Conservation (phyloP, 2,113 vertebrate genomes). For the Prochilodus magdalenae region DNA sequence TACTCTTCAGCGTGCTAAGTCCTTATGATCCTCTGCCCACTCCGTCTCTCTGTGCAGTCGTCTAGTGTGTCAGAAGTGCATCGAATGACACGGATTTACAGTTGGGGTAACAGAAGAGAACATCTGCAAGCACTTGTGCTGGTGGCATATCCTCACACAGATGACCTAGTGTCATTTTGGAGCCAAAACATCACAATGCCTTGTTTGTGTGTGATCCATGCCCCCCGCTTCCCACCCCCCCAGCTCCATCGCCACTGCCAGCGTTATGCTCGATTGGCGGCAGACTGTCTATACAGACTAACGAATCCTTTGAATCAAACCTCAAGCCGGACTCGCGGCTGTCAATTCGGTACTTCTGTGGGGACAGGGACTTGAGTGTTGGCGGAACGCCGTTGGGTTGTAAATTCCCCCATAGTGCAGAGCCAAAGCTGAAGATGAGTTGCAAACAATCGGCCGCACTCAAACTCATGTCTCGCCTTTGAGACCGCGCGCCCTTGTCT, state of each 20-base stretch:
- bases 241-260: background rate
- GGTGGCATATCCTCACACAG: slow-evolving; percentile 29
- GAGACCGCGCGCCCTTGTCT: background rate
- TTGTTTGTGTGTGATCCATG: slow-evolving; percentile 42
- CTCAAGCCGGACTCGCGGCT: slow-evolving; percentile 11
- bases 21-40: background rate
- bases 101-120: slow-evolving; percentile 14
- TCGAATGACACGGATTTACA: slow-evolving; percentile 29
- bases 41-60: background rate
- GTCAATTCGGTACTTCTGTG: slow-evolving; percentile 23
- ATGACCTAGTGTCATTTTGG: slow-evolving; percentile 11
- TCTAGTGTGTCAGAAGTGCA: slow-evolving; percentile 1
- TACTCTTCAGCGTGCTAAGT: background rate
- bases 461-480: background rate
- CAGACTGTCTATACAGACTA: slow-evolving; percentile 46
- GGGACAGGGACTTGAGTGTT: slow-evolving; percentile 20
- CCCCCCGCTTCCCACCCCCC: no score
- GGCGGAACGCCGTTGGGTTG: background rate
- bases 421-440: slow-evolving; percentile 26
- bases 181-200: slow-evolving; percentile 35
- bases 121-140: slow-evolving; percentile 45
- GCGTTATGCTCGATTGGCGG: slow-evolving; percentile 37
- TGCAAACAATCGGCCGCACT: slow-evolving; percentile 12
- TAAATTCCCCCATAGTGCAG: slow-evolving; percentile 9
- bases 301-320: slow-evolving; percentile 39